Evolutionary conservation across 2,888 invertebrate genomes (phyloP).

Genomic region (Phanerotoma sp.): DNA sequence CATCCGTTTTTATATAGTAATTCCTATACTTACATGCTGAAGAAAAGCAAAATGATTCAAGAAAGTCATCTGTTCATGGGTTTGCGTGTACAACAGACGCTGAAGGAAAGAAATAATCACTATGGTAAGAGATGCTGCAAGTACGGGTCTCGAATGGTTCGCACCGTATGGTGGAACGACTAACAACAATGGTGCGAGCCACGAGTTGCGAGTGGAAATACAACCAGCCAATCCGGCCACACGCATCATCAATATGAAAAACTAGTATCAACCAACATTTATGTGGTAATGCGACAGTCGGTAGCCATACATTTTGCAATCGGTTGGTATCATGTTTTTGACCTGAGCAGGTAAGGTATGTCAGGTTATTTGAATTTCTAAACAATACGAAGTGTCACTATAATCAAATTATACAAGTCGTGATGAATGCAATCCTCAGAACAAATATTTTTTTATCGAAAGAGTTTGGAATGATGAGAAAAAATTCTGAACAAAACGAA

Average conservation of each 20-base stretch:
- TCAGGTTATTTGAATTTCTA: not conserved
- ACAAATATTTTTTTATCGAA: too few species aligned
- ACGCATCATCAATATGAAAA: not conserved
- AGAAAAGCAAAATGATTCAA: constrained; percentile 5
- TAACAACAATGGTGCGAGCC: too few species aligned
- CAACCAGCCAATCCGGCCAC: not conserved
- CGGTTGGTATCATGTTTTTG: not conserved
- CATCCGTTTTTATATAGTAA: constrained; percentile 1
- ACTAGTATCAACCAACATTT: constrained; percentile 2
- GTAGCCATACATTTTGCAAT: not conserved
- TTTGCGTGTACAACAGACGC: not conserved
- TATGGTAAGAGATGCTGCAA: not conserved
- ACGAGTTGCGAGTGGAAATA: not conserved
- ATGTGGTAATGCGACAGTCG: constrained; percentile 8
- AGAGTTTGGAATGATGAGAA: too few species aligned
- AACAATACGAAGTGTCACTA: too few species aligned
- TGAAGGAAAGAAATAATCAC: constrained; percentile 8
- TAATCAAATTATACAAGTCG: too few species aligned
- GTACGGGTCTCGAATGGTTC: constrained; percentile 2
- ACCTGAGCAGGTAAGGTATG: too few species aligned
- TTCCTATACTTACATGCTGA: not conserved
- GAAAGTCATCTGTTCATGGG: not conserved
- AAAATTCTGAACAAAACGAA: too few species aligned
- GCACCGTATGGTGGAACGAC: constrained; percentile 9
- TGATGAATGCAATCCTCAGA: too few species aligned